Conservation (phyloP, 1,140 invertebrate species). For the Heliconius congener region DNA sequence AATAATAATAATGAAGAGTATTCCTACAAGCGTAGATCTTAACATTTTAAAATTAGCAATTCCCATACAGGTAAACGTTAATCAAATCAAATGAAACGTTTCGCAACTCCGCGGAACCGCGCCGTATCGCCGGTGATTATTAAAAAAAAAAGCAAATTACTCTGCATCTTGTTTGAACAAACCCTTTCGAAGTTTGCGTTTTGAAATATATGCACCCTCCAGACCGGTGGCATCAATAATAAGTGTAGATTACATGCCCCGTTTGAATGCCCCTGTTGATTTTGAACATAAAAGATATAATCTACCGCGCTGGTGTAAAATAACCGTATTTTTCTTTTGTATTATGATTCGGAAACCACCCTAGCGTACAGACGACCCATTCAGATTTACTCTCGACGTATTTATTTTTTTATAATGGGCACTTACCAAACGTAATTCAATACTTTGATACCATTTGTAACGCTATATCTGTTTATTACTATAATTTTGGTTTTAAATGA, state of each 20-base stretch:
- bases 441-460: conserved; percentile 41
- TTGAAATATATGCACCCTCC: conserved; percentile 78
- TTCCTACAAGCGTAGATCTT: no score
- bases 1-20: no score
- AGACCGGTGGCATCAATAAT: conserved; percentile 67
- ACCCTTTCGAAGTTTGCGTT: conserved; percentile 72
- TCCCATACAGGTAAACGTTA: neutral
- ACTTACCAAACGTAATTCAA: conserved; percentile 49
- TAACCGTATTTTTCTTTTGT: conserved; percentile 79
- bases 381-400: conserved; percentile 51
- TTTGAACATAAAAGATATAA: conserved; percentile 80
- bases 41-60: neutral
- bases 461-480: conserved; percentile 30
- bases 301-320: conserved; percentile 79
- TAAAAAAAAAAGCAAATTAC: conserved; percentile 71
- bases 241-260: conserved; percentile 80
- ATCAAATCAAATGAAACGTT: conserved; percentile 22
- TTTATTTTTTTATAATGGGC: conserved; percentile 51
- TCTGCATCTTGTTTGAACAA: conserved; percentile 60
- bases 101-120: conserved; percentile 26
- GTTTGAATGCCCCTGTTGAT: conserved; percentile 79
- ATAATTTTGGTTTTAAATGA: conserved; percentile 29
- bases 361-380: conserved; percentile 56
- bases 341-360: conserved; percentile 67
- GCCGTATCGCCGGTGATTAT: conserved; percentile 47